Evolutionary conservation across 2,797 vertebrate genomes (phyloP).

Genomic region (Myiotriccus ornatus): DNA sequence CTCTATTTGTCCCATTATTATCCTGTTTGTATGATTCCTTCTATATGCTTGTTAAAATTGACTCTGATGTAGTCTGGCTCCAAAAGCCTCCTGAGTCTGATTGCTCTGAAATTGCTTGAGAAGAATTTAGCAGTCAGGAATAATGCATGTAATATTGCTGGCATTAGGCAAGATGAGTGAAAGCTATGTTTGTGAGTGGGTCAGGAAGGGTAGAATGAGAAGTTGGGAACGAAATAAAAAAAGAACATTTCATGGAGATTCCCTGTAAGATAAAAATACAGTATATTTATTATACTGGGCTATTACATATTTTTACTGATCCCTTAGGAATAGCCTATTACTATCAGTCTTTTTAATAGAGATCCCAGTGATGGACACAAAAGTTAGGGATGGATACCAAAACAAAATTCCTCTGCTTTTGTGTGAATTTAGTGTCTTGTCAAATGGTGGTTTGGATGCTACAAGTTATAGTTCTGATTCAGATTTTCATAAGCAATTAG

Average conservation of each 20-base stretch:
- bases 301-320: neutral
- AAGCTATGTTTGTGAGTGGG: neutral
- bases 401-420: neutral
- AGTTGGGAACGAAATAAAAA: neutral
- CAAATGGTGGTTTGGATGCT: neutral
- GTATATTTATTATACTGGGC: neutral
- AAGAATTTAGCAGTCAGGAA: neutral
- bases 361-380: neutral
- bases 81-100: neutral
- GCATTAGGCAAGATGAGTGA: neutral
- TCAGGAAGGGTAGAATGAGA: neutral
- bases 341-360: neutral
- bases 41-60: neutral
- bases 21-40: neutral
- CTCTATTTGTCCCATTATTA: neutral
- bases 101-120: neutral
- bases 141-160: neutral
- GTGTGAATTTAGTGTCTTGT: neutral
- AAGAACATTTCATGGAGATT: neutral
- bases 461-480: neutral
- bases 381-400: neutral
- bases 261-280: neutral
- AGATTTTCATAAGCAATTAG: neutral
- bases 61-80: neutral
- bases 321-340: neutral